Evolutionary conservation across 1,140 invertebrate species (phyloP).

Genomic region (Neomicropteryx cornuta): DNA sequence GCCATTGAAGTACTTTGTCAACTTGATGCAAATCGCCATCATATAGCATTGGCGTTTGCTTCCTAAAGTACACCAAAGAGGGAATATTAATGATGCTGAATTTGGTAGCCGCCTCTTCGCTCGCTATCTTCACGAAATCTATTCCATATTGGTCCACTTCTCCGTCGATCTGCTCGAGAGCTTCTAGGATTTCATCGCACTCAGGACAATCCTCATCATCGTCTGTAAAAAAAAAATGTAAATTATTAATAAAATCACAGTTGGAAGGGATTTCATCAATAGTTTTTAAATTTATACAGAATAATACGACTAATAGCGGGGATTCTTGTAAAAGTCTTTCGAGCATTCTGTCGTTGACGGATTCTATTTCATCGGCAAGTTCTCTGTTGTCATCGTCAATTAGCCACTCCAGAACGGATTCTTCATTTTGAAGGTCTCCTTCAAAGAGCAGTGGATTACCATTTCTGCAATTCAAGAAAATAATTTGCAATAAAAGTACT

Average conservation of each 20-base stretch:
- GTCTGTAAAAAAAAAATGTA: slow-evolving; percentile 41
- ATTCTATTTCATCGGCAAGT: slow-evolving; percentile 88
- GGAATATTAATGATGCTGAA: slow-evolving; percentile 76
- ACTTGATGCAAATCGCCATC: slow-evolving; percentile 85
- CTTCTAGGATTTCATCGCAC: slow-evolving; percentile 78
- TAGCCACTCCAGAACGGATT: slow-evolving; percentile 84
- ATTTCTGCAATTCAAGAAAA: slow-evolving; percentile 44
- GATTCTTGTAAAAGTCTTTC: slow-evolving; percentile 79
- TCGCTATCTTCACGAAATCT: slow-evolving; percentile 90
- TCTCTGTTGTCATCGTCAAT: slow-evolving; percentile 90
- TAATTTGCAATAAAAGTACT: neutral
- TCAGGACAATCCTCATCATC: slow-evolving; percentile 87
- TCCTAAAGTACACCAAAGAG: slow-evolving; percentile 79
- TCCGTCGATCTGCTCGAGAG: slow-evolving; percentile 86
- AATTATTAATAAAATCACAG: too few species aligned
- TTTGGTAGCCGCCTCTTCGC: slow-evolving; percentile 67
- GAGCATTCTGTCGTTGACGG: slow-evolving; percentile 83
- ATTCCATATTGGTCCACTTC: slow-evolving; percentile 89
- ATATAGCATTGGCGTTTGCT: slow-evolving; percentile 76
- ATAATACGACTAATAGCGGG: slow-evolving; percentile 82
- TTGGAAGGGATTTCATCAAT: too few species aligned
- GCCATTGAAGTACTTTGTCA: slow-evolving; percentile 75
- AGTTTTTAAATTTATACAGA: slow-evolving; percentile 68
- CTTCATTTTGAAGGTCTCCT: slow-evolving; percentile 85
- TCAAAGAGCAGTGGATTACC: slow-evolving; percentile 89